These are phyloP conservation scores for Calephelis nemesis DNA, from an alignment of 1,140 invertebrate species.

Conservation along the genomic window DNA sequence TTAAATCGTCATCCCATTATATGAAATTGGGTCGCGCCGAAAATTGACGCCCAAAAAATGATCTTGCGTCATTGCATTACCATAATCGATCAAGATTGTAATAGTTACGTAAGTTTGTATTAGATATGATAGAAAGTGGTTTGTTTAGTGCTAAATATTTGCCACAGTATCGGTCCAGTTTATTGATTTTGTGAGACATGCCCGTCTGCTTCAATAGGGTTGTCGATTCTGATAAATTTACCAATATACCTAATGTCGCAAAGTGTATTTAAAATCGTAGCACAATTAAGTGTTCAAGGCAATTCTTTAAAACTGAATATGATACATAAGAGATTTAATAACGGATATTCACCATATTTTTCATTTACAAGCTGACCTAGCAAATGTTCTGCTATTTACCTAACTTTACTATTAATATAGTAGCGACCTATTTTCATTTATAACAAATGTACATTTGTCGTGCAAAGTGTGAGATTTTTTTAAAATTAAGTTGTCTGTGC, in stretches of 20 bases:
- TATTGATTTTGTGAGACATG: slow-evolving; percentile 15
- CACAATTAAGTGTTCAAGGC: neutral
- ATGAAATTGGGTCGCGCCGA: slow-evolving; percentile 18
- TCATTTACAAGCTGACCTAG: too few relatives aligned
- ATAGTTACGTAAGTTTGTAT: slow-evolving; percentile 55
- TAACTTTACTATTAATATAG: too few relatives aligned
- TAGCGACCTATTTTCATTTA: too few relatives aligned
- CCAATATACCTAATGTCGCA: too few relatives aligned
- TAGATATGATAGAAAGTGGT: slow-evolving; percentile 54
- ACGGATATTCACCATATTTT: too few relatives aligned
- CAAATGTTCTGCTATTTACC: too few relatives aligned
- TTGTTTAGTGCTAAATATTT: slow-evolving; percentile 36
- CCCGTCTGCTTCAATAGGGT: neutral
- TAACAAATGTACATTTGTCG: too few relatives aligned
- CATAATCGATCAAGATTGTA: slow-evolving; percentile 69
- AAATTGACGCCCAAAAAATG: slow-evolving; percentile 28
- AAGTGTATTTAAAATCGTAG: too few relatives aligned
- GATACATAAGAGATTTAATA: too few relatives aligned
- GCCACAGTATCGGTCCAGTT: slow-evolving; percentile 18
- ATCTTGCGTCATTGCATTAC: slow-evolving; percentile 63
- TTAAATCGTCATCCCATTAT: slow-evolving; percentile 14
- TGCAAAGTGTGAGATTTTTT: too few relatives aligned
- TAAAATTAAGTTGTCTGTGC: too few relatives aligned
- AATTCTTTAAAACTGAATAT: too few relatives aligned
- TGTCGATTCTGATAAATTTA: neutral